phyloP scores from a whole-genome alignment of 1,140 invertebrate species.

The Caenorhabditis tropicalis region DNA sequence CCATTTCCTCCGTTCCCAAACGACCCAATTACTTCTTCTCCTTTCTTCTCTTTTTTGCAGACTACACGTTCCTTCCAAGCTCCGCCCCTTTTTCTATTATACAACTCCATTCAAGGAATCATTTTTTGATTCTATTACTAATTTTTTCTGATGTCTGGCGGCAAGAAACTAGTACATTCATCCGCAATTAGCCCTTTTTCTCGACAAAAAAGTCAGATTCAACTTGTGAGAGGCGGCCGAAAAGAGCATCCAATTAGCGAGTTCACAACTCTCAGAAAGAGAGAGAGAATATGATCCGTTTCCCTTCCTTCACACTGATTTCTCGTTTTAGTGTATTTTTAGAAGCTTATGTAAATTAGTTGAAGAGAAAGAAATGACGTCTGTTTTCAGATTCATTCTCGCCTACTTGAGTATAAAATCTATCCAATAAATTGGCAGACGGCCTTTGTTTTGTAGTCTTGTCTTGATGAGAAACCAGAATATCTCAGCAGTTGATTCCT shows the following conservation, averaged over 20 bases:
- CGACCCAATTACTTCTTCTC: slow-evolving; percentile 8
- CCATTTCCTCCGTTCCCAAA: too few species aligned
- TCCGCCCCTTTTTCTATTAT: not conserved
- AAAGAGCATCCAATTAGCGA: not conserved
- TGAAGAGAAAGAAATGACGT: too few species aligned
- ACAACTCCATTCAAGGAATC: not conserved
- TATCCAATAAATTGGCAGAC: too few species aligned
- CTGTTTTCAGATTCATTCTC: too few species aligned
- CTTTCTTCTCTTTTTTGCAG: not conserved
- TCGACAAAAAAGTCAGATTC: not conserved
- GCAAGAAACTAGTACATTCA: not conserved
- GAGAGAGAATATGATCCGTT: not conserved
- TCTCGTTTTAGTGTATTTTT: slow-evolving; percentile 2
- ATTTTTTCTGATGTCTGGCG: too few species aligned
- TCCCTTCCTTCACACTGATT: not conserved
- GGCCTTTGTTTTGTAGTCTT: too few species aligned
- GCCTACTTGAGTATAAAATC: too few species aligned
- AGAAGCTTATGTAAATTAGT: slow-evolving; percentile 7
- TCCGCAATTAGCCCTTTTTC: not conserved
- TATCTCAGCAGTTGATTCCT: too few species aligned
- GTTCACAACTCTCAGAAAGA: too few species aligned
- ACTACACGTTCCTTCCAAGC: not conserved
- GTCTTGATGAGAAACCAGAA: too few species aligned
- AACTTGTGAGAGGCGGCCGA: not conserved
- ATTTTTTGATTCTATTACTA: not conserved